A percentile compares a stretch with the other conserved stretches of the same genome.
These are phyloP conservation scores for Platysternon megacephalum DNA, from an alignment of 2,113 vertebrate species.

Conservation along the genomic window DNA sequence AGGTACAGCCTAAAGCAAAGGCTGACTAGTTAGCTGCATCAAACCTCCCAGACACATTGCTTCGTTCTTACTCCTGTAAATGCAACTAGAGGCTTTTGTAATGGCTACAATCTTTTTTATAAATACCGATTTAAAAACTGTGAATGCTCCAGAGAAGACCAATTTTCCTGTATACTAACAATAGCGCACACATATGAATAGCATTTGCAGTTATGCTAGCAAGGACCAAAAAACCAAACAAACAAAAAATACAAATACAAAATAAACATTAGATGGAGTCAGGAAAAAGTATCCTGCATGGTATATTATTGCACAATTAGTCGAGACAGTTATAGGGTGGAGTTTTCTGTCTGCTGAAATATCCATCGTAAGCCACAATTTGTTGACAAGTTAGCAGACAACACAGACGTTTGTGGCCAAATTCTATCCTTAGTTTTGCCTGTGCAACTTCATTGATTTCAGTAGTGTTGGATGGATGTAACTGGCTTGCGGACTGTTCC, in stretches of 20 bases:
- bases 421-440: not conserved
- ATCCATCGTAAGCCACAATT: not conserved
- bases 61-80: not conserved
- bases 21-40: not conserved
- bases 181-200: not conserved
- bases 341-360: not conserved
- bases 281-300: not conserved
- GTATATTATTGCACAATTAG: not conserved
- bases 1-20: not conserved
- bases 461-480: not conserved
- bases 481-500: not conserved
- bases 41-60: not conserved
- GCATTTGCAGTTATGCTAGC: not conserved
- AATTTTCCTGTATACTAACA: not conserved
- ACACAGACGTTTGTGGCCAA: not conserved
- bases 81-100: not conserved
- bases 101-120: not conserved
- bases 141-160: not conserved
- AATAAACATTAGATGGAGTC: not conserved
- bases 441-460: not conserved
- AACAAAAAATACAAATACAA: no score
- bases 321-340: not conserved
- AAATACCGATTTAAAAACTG: accelerated
- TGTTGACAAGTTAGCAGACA: not conserved
- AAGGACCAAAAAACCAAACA: not conserved